Conservation (phyloP, 2,113 vertebrate species). For the Centropus unirufus region DNA sequence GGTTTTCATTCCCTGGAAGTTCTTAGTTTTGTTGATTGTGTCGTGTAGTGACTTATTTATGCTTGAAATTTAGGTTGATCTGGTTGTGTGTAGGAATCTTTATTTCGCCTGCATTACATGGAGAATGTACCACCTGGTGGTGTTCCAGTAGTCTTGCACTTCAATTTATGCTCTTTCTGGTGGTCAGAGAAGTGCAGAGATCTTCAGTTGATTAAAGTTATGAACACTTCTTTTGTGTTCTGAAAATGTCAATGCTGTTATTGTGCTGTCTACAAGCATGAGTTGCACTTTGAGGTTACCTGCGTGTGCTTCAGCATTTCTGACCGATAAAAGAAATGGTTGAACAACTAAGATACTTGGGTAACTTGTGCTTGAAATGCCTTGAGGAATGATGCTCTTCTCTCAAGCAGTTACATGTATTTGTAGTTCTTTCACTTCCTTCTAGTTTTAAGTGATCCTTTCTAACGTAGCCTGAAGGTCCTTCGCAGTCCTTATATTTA, state of each 20-base stretch:
- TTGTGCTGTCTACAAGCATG: not conserved
- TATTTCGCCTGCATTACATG: not conserved
- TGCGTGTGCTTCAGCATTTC: not conserved
- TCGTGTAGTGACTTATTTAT: not conserved
- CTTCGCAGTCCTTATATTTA: not conserved
- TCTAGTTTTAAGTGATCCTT: not conserved
- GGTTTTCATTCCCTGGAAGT: not conserved
- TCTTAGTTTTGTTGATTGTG: not conserved
- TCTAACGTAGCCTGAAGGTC: not conserved
- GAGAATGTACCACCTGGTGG: slow-evolving; percentile 23
- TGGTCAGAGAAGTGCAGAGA: not conserved
- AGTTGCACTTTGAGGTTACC: not conserved
- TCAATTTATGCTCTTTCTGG: not conserved
- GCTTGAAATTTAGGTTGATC: not conserved
- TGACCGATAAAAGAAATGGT: not conserved
- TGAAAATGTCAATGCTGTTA: not conserved
- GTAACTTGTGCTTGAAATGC: not conserved
- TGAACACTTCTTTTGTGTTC: not conserved
- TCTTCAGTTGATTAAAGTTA: not conserved
- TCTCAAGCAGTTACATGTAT: no score
- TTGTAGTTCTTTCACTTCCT: not conserved
- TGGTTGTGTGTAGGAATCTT: not conserved
- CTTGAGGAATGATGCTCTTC: not conserved
- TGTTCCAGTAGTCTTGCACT: not conserved
- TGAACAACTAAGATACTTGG: not conserved